Conservation (phyloP, 64 coral and sea anemone genomes). For the Dendronephthya gigantea region DNA sequence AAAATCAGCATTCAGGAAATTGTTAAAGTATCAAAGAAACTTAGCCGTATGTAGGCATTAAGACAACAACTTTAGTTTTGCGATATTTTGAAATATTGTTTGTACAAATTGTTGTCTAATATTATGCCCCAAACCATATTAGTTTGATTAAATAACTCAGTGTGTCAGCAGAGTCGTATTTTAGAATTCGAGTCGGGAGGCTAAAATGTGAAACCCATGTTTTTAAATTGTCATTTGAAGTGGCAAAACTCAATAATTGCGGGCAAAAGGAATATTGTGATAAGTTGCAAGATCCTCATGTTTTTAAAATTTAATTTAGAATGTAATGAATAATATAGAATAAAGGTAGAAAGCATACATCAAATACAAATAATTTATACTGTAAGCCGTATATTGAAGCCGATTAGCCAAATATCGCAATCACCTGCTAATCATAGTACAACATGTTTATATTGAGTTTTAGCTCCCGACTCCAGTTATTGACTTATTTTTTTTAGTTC, state of each 20-base stretch:
- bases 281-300: background rate
- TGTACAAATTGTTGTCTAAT: background rate
- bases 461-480: background rate
- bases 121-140: too few species aligned
- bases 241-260: too few species aligned
- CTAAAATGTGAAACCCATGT: too few species aligned
- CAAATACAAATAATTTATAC: background rate
- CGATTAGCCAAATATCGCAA: background rate
- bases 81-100: background rate
- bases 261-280: too few species aligned
- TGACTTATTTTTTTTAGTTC: background rate
- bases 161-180: too few species aligned
- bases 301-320: too few species aligned
- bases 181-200: too few species aligned
- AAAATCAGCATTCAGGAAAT: background rate
- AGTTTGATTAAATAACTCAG: too few species aligned
- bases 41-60: background rate
- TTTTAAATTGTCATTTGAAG: too few species aligned
- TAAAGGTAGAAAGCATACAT: background rate
- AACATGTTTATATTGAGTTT: background rate
- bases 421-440: background rate
- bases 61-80: background rate
- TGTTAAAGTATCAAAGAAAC: background rate
- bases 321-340: background rate
- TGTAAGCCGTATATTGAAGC: background rate